A percentile compares a stretch with the other conserved stretches of the same genome.
Evolutionary conservation across 2,113 vertebrate genomes (phyloP).

Genomic region (Empidonax alnorum): DNA sequence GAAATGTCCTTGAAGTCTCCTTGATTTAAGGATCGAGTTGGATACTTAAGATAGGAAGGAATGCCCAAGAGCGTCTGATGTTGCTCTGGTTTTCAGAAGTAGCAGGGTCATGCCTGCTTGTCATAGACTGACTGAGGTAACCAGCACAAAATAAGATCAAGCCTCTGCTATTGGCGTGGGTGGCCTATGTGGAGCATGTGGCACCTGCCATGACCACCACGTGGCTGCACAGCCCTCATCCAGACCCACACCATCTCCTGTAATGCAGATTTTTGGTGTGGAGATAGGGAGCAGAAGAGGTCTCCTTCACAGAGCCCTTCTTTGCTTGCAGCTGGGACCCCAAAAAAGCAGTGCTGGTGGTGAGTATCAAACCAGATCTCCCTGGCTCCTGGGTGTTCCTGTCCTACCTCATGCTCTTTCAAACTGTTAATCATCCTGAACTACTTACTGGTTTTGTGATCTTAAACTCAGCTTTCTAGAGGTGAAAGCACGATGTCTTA

Average conservation of each 20-base stretch:
- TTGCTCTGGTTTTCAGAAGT: background rate
- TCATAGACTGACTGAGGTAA: background rate
- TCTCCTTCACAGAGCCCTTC: background rate
- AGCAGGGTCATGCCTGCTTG: background rate
- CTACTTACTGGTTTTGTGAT: constrained; percentile 56
- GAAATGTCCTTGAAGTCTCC: background rate
- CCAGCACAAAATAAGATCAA: background rate
- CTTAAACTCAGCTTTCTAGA: constrained; percentile 59
- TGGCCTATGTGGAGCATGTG: background rate
- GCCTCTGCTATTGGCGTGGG: fast-evolving
- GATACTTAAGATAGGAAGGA: background rate
- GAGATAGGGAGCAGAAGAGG: background rate
- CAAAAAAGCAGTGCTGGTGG: fast-evolving
- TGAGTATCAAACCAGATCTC: background rate
- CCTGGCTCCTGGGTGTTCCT: background rate
- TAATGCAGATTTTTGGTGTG: background rate
- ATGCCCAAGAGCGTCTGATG: background rate
- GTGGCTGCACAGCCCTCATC: background rate
- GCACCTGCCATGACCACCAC: background rate
- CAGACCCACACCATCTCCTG: background rate
- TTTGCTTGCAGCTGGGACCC: background rate
- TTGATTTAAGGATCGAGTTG: background rate
- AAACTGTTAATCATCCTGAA: constrained; percentile 47
- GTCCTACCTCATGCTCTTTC: background rate
- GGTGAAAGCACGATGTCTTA: constrained; percentile 66